Evolutionary conservation across 2,113 vertebrate genomes (phyloP).

Genomic region (Istiophorus platypterus): DNA sequence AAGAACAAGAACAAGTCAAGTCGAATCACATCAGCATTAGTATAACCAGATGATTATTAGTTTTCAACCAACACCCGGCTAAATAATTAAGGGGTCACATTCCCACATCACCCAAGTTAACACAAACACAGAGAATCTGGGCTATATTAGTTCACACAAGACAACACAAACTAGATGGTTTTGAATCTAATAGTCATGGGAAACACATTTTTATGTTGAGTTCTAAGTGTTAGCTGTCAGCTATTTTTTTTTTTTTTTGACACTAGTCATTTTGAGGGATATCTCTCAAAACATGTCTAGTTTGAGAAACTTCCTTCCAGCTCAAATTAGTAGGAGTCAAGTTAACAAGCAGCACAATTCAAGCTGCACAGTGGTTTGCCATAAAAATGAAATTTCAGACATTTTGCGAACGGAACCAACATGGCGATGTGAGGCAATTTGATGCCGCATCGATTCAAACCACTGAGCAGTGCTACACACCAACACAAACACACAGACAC

Average conservation of each 20-base stretch:
- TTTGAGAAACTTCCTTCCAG: slow-evolving; percentile 55
- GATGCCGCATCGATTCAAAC: slow-evolving; percentile 54
- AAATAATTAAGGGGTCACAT: slow-evolving; percentile 29
- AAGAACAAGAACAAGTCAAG: neutral
- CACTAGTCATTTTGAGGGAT: slow-evolving; percentile 27
- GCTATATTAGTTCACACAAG: slow-evolving; percentile 9
- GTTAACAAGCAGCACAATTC: slow-evolving; percentile 22
- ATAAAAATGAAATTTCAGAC: slow-evolving; percentile 29
- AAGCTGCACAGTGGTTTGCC: slow-evolving; percentile 58
- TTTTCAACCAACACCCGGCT: slow-evolving; percentile 19
- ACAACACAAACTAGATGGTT: slow-evolving; percentile 2
- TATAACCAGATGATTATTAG: slow-evolving; percentile 34
- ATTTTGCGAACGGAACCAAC: slow-evolving; percentile 21
- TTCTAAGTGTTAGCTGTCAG: slow-evolving; percentile 4
- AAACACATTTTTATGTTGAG: neutral
- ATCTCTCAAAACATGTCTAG: slow-evolving; percentile 37
- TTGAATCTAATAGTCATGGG: slow-evolving; percentile 1
- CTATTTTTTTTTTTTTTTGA: slow-evolving; percentile 53
- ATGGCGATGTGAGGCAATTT: slow-evolving; percentile 25
- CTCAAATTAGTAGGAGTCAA: slow-evolving; percentile 57
- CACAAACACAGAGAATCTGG: slow-evolving; percentile 26
- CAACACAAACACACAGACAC: slow-evolving; percentile 41
- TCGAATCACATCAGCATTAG: slow-evolving; percentile 23
- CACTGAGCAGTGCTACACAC: slow-evolving; percentile 61
- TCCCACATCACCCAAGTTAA: slow-evolving; percentile 8